Base-by-base conservation (phyloP, 2,113 vertebrate species). In the Malurus elegans region DNA sequence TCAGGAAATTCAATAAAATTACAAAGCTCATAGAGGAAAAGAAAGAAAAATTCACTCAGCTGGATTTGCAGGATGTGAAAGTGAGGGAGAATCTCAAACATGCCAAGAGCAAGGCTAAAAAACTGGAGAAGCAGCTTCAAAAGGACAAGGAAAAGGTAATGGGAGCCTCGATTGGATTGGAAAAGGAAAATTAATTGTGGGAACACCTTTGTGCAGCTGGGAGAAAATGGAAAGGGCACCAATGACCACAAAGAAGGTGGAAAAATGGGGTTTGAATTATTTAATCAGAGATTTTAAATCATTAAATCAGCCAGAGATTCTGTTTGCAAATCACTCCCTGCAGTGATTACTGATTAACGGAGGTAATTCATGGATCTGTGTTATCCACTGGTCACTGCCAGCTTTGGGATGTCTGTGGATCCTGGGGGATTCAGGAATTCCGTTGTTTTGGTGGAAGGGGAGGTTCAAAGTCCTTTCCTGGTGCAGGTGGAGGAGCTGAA, bases 11-110 rank as follows among this genome's bases (percentile, higher is more conserved):
- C 54, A 98, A 97, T 91, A 99, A 99, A 97, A 98, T 99, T 62
- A 98, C 97, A 66, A 98, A 98, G 92, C 98, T 98, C 80, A 97
- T 99, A 69, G 99, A 99, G 79, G 97, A 98, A 75, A 99, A 98
- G 65, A 99, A 99, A 97, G 98, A 98, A 96, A 99, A 99, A 96
- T 99, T 99, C 97, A 99, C 98, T 89, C 97, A 99, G 95, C 94
- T 99, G 93, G 99, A 99, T 96, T 97, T 99, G 96, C 98, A 99
- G 94, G 99, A 99, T 74, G 98, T 99, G 94, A 98, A 99, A 98
- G 97, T 98, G 92, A 98, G 99, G n/a, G 99, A 99, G 97, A 99
- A 98, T 88, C 97, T 99, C 70, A 99, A 99, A 96, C 98, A 99
- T 96, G 97, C 97, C 78, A 98, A 99, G 96, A 99, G 97, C 98